phyloP scores from a whole-genome alignment of 2,797 vertebrate genomes.

The Liasis olivaceus region DNA sequence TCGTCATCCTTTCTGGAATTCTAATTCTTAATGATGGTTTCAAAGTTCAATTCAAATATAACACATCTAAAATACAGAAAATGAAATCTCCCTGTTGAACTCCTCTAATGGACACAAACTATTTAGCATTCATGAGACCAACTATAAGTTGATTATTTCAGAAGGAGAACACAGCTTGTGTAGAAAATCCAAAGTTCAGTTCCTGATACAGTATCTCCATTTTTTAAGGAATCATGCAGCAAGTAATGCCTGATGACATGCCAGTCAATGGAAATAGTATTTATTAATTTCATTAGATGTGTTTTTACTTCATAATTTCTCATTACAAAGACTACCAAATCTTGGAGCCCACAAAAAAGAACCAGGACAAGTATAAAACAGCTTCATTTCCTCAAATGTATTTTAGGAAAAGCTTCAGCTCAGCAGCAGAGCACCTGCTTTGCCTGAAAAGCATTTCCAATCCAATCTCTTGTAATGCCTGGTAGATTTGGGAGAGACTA shows the following conservation, averaged over 20 bases:
- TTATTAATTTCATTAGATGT: neutral
- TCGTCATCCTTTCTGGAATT: neutral
- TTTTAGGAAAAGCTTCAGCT: neutral
- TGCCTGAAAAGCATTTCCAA: neutral
- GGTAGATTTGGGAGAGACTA: neutral
- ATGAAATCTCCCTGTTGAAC: neutral
- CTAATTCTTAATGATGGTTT: neutral
- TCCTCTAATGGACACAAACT: neutral
- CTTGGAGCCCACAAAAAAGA: neutral
- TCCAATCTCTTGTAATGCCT: neutral
- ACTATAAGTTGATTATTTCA: neutral
- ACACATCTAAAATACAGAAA: neutral
- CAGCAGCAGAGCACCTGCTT: neutral
- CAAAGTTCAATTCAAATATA: neutral
- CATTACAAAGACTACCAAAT: neutral
- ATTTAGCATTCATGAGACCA: neutral
- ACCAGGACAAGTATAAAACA: neutral
- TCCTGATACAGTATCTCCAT: neutral
- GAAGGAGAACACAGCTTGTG: neutral
- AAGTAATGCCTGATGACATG: neutral
- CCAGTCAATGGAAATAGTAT: neutral
- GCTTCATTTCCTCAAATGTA: neutral
- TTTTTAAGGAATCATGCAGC: neutral
- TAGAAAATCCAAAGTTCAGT: neutral
- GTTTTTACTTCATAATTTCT: neutral